Percentiles rank a stretch among this genome's conserved stretches.
Conservation (phyloP, 2,888 invertebrate genomes). For the Dermolepida albohirtum region DNA sequence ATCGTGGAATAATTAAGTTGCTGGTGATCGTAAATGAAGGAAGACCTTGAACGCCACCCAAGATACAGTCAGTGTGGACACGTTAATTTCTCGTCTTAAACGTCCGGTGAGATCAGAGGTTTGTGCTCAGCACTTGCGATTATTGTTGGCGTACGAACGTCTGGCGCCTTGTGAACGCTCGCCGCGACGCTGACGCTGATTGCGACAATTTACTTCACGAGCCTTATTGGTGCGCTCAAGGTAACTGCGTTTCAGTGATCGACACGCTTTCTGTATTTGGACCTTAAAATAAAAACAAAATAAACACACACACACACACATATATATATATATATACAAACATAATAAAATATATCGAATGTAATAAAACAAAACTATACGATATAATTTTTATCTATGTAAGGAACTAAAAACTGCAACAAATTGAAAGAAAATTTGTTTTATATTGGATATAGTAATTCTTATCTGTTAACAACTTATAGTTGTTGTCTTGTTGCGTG, state of each 20-base stretch:
- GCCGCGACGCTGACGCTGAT: conserved; percentile 65
- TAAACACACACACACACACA: neutral
- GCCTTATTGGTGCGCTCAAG: conserved; percentile 67
- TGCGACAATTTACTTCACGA: conserved; percentile 67
- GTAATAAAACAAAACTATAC: too few relatives aligned
- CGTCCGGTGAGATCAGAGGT: conserved; percentile 56
- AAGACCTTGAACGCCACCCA: conserved; percentile 28
- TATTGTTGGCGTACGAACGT: conserved; percentile 67
- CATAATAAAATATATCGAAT: too few relatives aligned
- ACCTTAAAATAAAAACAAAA: conserved; percentile 56
- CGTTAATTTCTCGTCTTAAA: conserved; percentile 30
- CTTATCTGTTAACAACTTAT: too few relatives aligned
- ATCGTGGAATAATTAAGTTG: neutral
- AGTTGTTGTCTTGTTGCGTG: too few relatives aligned
- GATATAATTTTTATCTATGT: too few relatives aligned
- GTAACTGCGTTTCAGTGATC: conserved; percentile 62
- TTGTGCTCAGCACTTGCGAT: conserved; percentile 67
- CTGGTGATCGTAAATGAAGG: conserved; percentile 36
- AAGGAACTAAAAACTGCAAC: too few relatives aligned
- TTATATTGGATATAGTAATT: too few relatives aligned
- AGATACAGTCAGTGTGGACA: conserved; percentile 24
- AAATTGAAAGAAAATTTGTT: too few relatives aligned
- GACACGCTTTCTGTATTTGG: conserved; percentile 63
- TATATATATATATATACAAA: neutral
- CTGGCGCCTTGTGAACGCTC: conserved; percentile 65